Base-by-base conservation (phyloP, 2,113 vertebrate genomes). In the Eclectus roratus region DNA sequence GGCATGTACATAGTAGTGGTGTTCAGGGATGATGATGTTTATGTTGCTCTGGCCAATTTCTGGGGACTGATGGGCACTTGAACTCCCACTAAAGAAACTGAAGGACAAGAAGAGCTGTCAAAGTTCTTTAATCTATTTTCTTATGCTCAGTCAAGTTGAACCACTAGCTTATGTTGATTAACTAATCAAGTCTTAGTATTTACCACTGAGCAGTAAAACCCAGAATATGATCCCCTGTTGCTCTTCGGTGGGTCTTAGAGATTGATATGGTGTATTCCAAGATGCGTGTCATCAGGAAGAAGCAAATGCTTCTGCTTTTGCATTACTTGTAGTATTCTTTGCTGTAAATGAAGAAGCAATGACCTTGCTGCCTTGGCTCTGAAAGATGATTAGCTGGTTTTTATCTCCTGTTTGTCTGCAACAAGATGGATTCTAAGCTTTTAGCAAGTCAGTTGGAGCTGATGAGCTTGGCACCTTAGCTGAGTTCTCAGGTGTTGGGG, bases 401-500 rank as follows among this genome's bases (percentile, higher is more conserved):
- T 73, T 88, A 61, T 82, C 52, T 81, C n/a, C 63, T 84, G 72
- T 74, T 88, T 74, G 82, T 68, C 80, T 90, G 53, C 71, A 69
- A 33, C 50, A 91, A 85, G 77, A 76, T 71, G 47, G 88, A 93
- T 96, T 96, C 93, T 90, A 94, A 88, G 90, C 82, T 56, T 86
- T 90, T 85, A 94, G 64, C 47, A 28, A 69, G 70, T 80, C 83
- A 70, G 25, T 74, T 86, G 82, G 50, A 85, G 56, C 49, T 84
- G 91, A 50, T 86, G 74, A 92, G 66, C 70, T 94, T 93, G 93
- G 66, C 92, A 65, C 24, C 23, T 66, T 86, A 27, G 28, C 31
- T 87, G 29, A 77, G 61, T 58, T 91, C 66, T 69, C 69, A 84
- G 86, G 53, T 92, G 80, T 58, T 3, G 5, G 33, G 60, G 73